These are phyloP conservation scores for Hemithea aestivaria DNA, from an alignment of 2,888 invertebrate genomes.

Conservation along the genomic window DNA sequence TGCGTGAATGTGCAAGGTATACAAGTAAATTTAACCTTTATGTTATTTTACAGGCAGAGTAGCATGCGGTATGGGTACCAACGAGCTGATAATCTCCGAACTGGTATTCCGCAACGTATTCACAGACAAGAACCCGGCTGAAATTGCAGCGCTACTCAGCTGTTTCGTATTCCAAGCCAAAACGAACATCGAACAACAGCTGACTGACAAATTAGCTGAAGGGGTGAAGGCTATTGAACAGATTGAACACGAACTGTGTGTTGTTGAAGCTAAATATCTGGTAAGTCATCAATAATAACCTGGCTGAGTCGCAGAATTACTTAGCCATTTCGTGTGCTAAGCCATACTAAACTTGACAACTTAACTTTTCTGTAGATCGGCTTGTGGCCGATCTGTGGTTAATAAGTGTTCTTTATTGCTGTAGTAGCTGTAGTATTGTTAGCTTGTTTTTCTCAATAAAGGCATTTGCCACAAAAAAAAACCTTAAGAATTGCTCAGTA, in stretches of 20 bases:
- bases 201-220: slow-evolving; percentile 79
- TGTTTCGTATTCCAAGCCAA: slow-evolving; percentile 95
- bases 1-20: no score
- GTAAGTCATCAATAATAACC: slow-evolving; percentile 88
- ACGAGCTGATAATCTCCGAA: slow-evolving; percentile 96
- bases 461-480: no score
- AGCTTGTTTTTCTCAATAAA: no score
- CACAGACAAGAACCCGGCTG: slow-evolving; percentile 90
- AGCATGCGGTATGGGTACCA: slow-evolving; percentile 76
- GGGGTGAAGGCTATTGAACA: slow-evolving; percentile 84
- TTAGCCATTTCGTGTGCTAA: slow-evolving; percentile 96
- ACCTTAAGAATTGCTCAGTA: slow-evolving; percentile 78
- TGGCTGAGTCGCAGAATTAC: slow-evolving; percentile 96
- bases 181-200: slow-evolving; percentile 78
- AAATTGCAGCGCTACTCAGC: slow-evolving; percentile 96
- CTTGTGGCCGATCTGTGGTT: no score
- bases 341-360: slow-evolving; percentile 84
- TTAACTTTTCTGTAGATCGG: no score
- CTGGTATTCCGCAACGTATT: slow-evolving; percentile 94
- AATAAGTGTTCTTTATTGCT: no score
- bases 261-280: slow-evolving; percentile 82
- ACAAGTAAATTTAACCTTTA: no score
- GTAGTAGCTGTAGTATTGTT: no score
- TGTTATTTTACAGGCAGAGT: slow-evolving; percentile 45
- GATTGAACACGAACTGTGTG: slow-evolving; percentile 83